Evolutionary conservation across 2,797 vertebrate species (phyloP).

Genomic region (Muscicapa striata): DNA sequence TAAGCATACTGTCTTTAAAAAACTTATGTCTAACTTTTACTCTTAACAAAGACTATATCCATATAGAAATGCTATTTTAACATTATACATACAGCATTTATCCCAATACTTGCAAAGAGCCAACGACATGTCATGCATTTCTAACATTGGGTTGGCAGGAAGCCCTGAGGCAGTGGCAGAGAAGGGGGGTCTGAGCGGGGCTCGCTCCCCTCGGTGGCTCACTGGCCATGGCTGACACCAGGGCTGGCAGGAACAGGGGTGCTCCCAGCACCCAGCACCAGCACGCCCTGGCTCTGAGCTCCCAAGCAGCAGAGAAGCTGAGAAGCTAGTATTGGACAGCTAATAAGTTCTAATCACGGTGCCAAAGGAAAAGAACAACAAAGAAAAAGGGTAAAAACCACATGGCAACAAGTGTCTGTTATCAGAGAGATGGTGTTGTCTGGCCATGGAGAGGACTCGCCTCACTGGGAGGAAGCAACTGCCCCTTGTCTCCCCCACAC

Average conservation of each 20-base stretch:
- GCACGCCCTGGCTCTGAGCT: neutral
- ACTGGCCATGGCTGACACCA: fast-evolving
- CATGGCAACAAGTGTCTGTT: neutral
- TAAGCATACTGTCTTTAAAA: too few relatives aligned
- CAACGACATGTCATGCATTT: too few relatives aligned
- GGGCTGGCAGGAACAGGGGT: fast-evolving
- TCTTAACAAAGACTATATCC: too few relatives aligned
- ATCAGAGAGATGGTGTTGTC: fast-evolving
- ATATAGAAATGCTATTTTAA: too few relatives aligned
- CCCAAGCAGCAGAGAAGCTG: neutral
- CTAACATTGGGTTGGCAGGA: too few relatives aligned
- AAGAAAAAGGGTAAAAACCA: neutral
- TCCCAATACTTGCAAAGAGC: too few relatives aligned
- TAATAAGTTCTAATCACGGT: neutral
- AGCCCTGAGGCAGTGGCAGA: neutral
- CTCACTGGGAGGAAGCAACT: neutral
- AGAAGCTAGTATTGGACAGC: neutral
- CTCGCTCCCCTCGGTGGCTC: neutral
- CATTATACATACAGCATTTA: too few relatives aligned
- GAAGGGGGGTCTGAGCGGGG: neutral
- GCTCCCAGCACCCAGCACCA: fast-evolving
- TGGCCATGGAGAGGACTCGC: neutral
- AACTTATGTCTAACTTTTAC: too few relatives aligned
- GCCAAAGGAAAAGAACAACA: neutral
- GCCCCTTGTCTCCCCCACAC: fast-evolving